Evolutionary conservation across 2,113 vertebrate species (phyloP).

Genomic region (Daphoenositta chrysoptera): DNA sequence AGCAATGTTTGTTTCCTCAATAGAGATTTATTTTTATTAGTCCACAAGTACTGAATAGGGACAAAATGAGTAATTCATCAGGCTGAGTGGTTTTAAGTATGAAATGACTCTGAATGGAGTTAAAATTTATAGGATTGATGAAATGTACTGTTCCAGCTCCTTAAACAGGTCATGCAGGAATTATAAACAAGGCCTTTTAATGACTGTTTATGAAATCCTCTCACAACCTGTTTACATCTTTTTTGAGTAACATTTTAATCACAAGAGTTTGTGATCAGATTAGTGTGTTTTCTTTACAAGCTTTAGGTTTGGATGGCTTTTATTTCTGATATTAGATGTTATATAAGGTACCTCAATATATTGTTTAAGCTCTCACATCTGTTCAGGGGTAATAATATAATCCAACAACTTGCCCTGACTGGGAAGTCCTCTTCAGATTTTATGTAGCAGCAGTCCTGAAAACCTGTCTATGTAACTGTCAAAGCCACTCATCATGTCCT

Average conservation of each 20-base stretch:
- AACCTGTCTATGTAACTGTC: conserved; percentile 47
- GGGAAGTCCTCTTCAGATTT: neutral
- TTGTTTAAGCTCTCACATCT: conserved; percentile 29
- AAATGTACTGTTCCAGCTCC: conserved; percentile 46
- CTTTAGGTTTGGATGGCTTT: conserved; percentile 27
- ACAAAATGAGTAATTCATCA: conserved; percentile 26
- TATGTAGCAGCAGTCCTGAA: neutral
- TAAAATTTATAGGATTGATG: conserved; percentile 50
- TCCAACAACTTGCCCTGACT: neutral
- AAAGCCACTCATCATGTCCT: conserved; percentile 44
- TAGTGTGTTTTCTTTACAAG: conserved; percentile 49
- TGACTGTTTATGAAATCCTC: conserved; percentile 60
- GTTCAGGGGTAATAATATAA: neutral
- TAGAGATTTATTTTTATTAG: conserved; percentile 26
- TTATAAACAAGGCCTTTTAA: conserved; percentile 68
- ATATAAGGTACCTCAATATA: neutral
- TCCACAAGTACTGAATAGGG: conserved; percentile 15
- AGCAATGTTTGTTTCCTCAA: conserved; percentile 3
- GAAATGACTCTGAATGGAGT: conserved; percentile 23
- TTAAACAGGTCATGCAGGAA: conserved; percentile 68
- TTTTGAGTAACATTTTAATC: conserved; percentile 66
- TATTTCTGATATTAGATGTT: conserved; percentile 33
- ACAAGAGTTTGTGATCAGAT: conserved; percentile 55
- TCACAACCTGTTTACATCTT: conserved; percentile 49
- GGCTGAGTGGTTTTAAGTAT: conserved; percentile 58